Base-by-base conservation (phyloP, 1,140 invertebrate species). In the Tetramorium simillimum region DNA sequence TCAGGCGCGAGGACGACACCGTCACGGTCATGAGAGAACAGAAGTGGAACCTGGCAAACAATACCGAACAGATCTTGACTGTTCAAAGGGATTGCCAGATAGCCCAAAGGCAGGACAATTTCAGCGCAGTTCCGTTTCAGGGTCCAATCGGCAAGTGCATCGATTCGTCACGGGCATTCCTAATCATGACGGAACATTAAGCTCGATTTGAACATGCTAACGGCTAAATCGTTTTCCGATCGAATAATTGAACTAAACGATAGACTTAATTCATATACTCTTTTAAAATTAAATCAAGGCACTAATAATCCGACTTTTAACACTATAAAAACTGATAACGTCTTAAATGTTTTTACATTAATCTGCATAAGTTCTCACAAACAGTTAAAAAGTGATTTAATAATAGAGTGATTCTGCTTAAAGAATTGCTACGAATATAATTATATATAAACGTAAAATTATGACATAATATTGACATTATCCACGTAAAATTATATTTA, bases 1-100 rank as follows among this genome's bases (percentile, higher is more conserved):
- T 96, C 51, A 95, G 89, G 77, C 93, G 96, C 65, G 88, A 91
- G 43, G 95, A 96, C 78, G 96, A 96, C 90, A 96, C 96, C 10
- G 78, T 93, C 1, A 94, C 94, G 40, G 90, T 96, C 18, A 95
- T 96, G 33, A 93, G 93, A 62, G 90, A 95, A 88, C 95, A 95
- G 65, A 91, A 95, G 16, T 96, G 95, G 96, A 92, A 82, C 16
- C 75, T 63, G 14, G 9, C 46, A 18, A 93, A 93, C 28, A 93
- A 95, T 78, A 90, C 80, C 16, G 82, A 94, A 37, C 89, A 95
- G 75, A 95, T 96, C 6, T 87, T 92, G 37, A 89, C 89, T 21
- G 92, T 95, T 51, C 93, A 96, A 72, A 89, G 84, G 24, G 95
- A 96, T 60, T 97, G 96, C 89, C 92, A 92, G 73, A 91, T 92